Conservation (phyloP, 2,113 vertebrate species). For the Columba janthina region DNA sequence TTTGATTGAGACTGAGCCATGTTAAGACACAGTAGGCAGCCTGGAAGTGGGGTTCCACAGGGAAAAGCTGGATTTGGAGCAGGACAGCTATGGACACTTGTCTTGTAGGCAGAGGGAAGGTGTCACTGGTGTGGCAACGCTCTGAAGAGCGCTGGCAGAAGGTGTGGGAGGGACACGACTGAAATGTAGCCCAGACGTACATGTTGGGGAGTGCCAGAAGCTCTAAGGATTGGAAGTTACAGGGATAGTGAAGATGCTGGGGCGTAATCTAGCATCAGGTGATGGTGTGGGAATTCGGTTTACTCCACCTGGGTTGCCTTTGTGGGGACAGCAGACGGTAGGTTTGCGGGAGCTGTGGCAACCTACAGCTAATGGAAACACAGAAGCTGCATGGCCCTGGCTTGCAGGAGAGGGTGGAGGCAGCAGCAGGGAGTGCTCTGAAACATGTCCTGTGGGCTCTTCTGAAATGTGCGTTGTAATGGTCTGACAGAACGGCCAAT, state of each 20-base stretch:
- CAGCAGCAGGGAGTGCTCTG: not conserved
- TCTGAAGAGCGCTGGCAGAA: not conserved
- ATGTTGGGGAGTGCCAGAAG: not conserved
- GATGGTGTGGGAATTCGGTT: not conserved
- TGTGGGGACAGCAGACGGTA: accelerated
- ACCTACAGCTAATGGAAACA: accelerated
- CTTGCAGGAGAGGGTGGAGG: not conserved
- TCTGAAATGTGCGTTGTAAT: not conserved
- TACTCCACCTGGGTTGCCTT: accelerated
- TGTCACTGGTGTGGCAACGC: not conserved
- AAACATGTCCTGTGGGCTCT: not conserved
- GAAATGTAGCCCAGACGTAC: not conserved
- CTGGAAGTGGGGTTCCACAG: not conserved
- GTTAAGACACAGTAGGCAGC: not conserved
- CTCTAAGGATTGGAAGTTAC: not conserved
- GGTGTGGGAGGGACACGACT: not conserved
- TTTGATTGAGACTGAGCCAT: not conserved
- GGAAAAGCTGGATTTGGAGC: not conserved
- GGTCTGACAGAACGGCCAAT: not conserved
- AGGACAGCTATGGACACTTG: not conserved
- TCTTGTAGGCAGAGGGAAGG: not conserved
- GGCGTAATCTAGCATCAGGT: not conserved
- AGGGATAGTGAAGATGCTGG: not conserved
- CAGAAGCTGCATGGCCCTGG: not conserved
- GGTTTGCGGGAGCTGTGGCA: not conserved